Evolutionary conservation across 2,113 vertebrate species (phyloP).

Genomic region (Gobio gobio): DNA sequence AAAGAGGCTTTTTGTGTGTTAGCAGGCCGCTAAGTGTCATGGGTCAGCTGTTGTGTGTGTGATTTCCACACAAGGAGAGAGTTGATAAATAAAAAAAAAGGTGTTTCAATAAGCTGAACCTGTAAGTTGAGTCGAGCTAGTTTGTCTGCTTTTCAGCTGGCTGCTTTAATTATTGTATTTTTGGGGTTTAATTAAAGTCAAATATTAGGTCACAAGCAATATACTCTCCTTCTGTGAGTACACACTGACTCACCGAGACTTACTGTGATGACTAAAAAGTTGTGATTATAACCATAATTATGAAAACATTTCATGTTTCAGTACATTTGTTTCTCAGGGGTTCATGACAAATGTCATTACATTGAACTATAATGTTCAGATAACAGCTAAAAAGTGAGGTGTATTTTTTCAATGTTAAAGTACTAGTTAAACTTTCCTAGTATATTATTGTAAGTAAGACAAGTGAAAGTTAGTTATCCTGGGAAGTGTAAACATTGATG

Average conservation of each 20-base stretch:
- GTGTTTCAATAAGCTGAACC: constrained; percentile 34
- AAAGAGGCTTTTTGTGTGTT: constrained; percentile 20
- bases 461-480: background rate
- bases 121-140: constrained; percentile 51
- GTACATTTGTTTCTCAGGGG: background rate
- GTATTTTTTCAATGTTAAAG: background rate
- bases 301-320: background rate
- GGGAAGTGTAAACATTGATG: background rate
- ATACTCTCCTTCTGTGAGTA: background rate
- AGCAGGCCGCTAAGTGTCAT: constrained; percentile 16
- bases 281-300: background rate
- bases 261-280: background rate
- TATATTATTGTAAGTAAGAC: background rate
- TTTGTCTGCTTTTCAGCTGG: constrained; percentile 53
- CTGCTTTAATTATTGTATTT: constrained; percentile 33
- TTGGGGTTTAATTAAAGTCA: constrained; percentile 19
- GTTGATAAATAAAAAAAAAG: constrained; percentile 1
- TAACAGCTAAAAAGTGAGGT: background rate
- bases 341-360: background rate
- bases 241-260: constrained; percentile 10
- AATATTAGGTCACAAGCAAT: constrained; percentile 38
- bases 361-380: background rate
- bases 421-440: background rate
- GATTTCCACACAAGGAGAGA: constrained; percentile 7
- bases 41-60: constrained; percentile 27